Evolutionary conservation across 2,888 invertebrate species (phyloP), one percentile per base, ranked within the genome.

Genomic region (Dione juno): DNA sequence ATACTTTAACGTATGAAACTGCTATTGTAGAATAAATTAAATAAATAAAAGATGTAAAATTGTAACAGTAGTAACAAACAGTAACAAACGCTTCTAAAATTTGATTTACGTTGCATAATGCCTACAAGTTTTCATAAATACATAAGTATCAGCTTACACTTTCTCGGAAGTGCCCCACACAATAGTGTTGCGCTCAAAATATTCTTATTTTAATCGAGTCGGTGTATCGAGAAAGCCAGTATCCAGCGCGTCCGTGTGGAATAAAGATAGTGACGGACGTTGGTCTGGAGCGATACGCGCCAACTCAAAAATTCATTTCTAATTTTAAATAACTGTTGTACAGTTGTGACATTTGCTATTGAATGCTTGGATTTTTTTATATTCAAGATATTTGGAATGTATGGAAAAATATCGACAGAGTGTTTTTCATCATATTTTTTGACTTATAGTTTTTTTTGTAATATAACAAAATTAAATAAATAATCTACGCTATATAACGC

Each of bases 201-300:
- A 88, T 90, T 92, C 90, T 90, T 91, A 90, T 90, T 90, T 89
- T 88, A 89, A 90, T 90, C 89, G 89, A 88, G 84, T 85, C 81
- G 83, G 86, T 86, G 85, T 87, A 89, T 88, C 89, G 87, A 83
- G 82, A 80, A 79, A 83, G 81, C 83, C 83, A 84, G 83, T 82
- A 85, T 86, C 87, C 84, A 75, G 80, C 76, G 81, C 90, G 83
- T 80, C 85, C 92, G 92, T 92, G 92, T 87, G 90, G 92, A 92
- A 93, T 82, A 80, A 78, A 84, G 93, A 92, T 92, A 91, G 87
- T 86, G 90, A 88, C 87, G 90, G 89, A 88, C 90, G 84, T 81
- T 86, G 88, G 88, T 82, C 88, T 80, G 80, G 76, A 73, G 77
- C 86, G 84, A 84, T 84, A 84, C 78, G 80, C 79, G 70, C 66